Evolutionary conservation across 2,797 vertebrate species (phyloP).

Genomic region (Manis pentadactyla): DNA sequence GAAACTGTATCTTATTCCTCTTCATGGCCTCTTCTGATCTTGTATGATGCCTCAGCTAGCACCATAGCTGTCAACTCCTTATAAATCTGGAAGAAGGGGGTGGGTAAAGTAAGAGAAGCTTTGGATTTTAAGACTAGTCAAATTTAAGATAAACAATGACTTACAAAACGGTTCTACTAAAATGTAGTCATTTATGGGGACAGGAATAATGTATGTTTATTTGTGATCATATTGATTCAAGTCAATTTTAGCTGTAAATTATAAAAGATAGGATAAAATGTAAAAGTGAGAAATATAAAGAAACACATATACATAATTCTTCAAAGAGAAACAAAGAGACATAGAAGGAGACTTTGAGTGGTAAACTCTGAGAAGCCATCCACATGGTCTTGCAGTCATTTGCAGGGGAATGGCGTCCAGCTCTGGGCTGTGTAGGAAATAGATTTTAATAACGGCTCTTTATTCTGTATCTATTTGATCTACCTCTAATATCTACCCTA

Average conservation of each 20-base stretch:
- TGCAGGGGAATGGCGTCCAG: not conserved
- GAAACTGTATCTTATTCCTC: not conserved
- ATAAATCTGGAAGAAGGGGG: not conserved
- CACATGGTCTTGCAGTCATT: too few species aligned
- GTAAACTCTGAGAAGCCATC: not conserved
- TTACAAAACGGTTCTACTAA: slow-evolving; percentile 28
- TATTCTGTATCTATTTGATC: not conserved
- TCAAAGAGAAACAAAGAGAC: slow-evolving; percentile 7
- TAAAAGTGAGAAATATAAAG: not conserved
- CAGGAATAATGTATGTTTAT: not conserved
- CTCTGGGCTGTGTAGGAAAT: not conserved
- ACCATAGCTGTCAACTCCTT: not conserved
- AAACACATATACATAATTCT: not conserved
- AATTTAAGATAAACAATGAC: not conserved
- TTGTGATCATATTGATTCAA: not conserved
- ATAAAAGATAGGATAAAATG: not conserved
- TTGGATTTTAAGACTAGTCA: not conserved
- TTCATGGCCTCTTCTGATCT: not conserved
- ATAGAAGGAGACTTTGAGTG: not conserved
- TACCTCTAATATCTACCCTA: not conserved
- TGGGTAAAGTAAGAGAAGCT: not conserved
- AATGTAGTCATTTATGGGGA: not conserved
- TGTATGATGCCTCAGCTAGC: not conserved
- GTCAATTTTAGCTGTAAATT: not conserved
- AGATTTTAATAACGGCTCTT: not conserved